Conservation (phyloP, 2,888 invertebrate genomes). For the Drosophila greeni region DNA sequence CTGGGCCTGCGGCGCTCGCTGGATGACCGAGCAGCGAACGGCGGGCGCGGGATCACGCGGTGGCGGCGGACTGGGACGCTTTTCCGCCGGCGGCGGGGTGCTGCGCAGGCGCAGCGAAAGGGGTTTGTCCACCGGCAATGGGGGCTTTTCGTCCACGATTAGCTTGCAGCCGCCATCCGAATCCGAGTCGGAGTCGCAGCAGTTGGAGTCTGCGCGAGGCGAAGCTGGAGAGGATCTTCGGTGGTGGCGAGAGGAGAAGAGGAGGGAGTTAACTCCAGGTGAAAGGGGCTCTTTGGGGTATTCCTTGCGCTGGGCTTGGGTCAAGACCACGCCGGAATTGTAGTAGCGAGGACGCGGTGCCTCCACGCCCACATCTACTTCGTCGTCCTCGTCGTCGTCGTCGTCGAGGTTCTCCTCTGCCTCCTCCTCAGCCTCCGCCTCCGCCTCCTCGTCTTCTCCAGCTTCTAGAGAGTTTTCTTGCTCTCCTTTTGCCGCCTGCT, state of each 20-base stretch:
- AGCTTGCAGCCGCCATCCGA: slow-evolving; percentile 81
- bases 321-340: slow-evolving; percentile 89
- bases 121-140: slow-evolving; percentile 82
- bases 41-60: slow-evolving; percentile 82
- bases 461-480: slow-evolving; percentile 14
- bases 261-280: not conserved
- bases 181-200: slow-evolving; percentile 47
- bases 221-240: slow-evolving; percentile 7
- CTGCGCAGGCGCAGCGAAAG: slow-evolving; percentile 81
- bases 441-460: slow-evolving; percentile 1
- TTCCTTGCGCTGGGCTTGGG: slow-evolving; percentile 89
- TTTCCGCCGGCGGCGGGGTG: slow-evolving; percentile 79
- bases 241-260: too few species aligned
- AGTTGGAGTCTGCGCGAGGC: slow-evolving; percentile 3
- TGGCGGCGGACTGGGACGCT: slow-evolving; percentile 81
- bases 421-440: slow-evolving; percentile 7
- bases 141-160: slow-evolving; percentile 83
- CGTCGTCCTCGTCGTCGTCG: slow-evolving; percentile 45
- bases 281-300: slow-evolving; percentile 80
- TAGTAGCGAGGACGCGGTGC: slow-evolving; percentile 83
- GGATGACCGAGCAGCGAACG: slow-evolving; percentile 89
- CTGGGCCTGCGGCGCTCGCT: slow-evolving; percentile 83
- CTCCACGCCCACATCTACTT: slow-evolving; percentile 64
- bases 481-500: not conserved
- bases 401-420: slow-evolving; percentile 1